phyloP scores from a whole-genome alignment of 2,888 invertebrate species.

The Didymodactylos carnosus region DNA sequence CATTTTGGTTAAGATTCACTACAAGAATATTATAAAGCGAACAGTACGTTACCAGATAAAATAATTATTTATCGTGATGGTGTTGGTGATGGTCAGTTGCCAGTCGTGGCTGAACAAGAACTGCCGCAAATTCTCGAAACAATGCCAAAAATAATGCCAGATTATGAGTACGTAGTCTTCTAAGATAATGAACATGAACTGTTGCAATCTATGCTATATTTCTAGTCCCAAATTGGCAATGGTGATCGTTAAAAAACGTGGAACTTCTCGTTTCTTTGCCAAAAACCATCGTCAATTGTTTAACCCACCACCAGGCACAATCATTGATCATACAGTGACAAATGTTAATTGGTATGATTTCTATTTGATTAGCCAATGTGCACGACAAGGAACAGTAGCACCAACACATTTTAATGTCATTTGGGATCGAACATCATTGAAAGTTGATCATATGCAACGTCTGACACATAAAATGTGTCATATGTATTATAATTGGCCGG shows the following conservation, averaged over 20 bases:
- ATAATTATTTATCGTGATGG: conserved; percentile 78
- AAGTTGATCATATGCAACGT: conserved; percentile 55
- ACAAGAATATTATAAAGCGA: conserved; percentile 10
- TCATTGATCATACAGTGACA: conserved; percentile 66
- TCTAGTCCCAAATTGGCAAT: conserved; percentile 47
- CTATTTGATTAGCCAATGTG: conserved; percentile 65
- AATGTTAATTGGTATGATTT: conserved; percentile 49
- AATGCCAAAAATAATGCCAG: not conserved
- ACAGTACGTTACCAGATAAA: conserved; percentile 8
- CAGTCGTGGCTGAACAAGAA: conserved; percentile 25
- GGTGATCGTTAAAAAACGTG: conserved; percentile 72
- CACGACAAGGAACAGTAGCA: conserved; percentile 66
- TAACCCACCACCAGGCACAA: conserved; percentile 60
- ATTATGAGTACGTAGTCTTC: conserved; percentile 1
- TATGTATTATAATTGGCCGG: conserved; percentile 66
- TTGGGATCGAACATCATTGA: conserved; percentile 41
- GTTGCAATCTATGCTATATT: not conserved
- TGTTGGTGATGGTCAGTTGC: conserved; percentile 37
- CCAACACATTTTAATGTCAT: conserved; percentile 76
- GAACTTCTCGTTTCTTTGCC: conserved; percentile 58
- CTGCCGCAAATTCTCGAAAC: conserved; percentile 24
- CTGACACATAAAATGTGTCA: conserved; percentile 66
- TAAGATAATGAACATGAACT: not conserved
- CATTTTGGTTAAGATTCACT: not conserved
- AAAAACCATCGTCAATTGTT: conserved; percentile 15